Conservation (phyloP, 2,797 vertebrate genomes). For the Knipowitschia caucasica region DNA sequence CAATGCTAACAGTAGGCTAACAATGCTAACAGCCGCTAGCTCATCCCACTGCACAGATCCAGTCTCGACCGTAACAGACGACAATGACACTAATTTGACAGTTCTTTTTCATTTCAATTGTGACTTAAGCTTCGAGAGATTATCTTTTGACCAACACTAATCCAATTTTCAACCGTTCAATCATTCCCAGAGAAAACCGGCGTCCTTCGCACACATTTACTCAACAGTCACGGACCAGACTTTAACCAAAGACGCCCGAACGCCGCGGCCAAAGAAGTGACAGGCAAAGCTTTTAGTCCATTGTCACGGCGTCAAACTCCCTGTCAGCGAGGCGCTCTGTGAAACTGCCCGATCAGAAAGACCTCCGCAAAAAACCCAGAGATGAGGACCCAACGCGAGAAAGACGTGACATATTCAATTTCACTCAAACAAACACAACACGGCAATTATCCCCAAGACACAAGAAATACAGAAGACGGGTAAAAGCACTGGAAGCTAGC, state of each 20-base stretch:
- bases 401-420: constrained; percentile 32
- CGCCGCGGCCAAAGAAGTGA: constrained; percentile 13
- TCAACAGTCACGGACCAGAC: constrained; percentile 11
- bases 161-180: not conserved
- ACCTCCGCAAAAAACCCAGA: not conserved
- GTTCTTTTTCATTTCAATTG: too few relatives aligned
- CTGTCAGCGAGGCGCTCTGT: constrained; percentile 28
- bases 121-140: not conserved
- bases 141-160: not conserved
- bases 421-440: constrained; percentile 14
- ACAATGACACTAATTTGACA: too few relatives aligned
- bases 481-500: too few relatives aligned
- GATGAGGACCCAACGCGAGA: constrained; percentile 35
- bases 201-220: too few relatives aligned
- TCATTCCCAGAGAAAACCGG: not conserved
- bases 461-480: too few relatives aligned
- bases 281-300: constrained; percentile 21
- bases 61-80: too few relatives aligned
- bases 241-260: constrained; percentile 5
- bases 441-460: constrained; percentile 14
- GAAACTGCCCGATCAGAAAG: constrained; percentile 18
- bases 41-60: too few relatives aligned
- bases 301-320: constrained; percentile 32
- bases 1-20: too few relatives aligned
- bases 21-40: too few relatives aligned